phyloP scores from a whole-genome alignment of 1,140 invertebrate species.

The Pygmarrhopalites habei region DNA sequence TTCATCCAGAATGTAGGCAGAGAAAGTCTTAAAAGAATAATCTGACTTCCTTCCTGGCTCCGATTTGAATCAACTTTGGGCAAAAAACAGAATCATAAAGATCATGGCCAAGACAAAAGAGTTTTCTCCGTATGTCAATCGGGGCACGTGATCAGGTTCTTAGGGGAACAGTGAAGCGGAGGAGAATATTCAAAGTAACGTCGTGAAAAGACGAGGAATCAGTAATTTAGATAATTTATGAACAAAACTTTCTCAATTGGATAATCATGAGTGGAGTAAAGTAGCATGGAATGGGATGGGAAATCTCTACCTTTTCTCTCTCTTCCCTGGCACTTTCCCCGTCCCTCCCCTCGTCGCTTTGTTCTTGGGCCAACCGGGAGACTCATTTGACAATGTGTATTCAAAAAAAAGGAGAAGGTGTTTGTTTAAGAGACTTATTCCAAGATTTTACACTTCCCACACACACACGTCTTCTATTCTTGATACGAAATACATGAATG shows the following conservation, averaged over 20 bases:
- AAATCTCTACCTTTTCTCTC: background rate
- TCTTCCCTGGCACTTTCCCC: background rate
- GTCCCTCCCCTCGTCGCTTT: background rate
- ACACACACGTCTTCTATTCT: background rate
- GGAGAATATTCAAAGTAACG: too few relatives aligned
- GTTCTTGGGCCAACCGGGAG: background rate
- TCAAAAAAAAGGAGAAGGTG: background rate
- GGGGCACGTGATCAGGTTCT: too few relatives aligned
- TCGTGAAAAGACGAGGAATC: too few relatives aligned
- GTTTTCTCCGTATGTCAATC: too few relatives aligned
- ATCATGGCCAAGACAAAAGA: too few relatives aligned
- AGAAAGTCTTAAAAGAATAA: too few relatives aligned
- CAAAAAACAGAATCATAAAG: too few relatives aligned
- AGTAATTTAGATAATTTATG: constrained; percentile 12
- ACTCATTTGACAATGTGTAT: background rate
- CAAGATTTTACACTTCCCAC: background rate
- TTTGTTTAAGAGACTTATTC: background rate
- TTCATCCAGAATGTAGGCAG: too few relatives aligned
- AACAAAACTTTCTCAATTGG: background rate
- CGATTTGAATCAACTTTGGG: too few relatives aligned
- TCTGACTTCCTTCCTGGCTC: too few relatives aligned
- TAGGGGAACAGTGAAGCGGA: too few relatives aligned
- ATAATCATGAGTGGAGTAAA: background rate
- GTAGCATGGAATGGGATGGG: background rate
- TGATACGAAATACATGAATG: background rate